Base-by-base conservation (phyloP, 2,888 invertebrate genomes). In the Drosophila fungiperda region DNA sequence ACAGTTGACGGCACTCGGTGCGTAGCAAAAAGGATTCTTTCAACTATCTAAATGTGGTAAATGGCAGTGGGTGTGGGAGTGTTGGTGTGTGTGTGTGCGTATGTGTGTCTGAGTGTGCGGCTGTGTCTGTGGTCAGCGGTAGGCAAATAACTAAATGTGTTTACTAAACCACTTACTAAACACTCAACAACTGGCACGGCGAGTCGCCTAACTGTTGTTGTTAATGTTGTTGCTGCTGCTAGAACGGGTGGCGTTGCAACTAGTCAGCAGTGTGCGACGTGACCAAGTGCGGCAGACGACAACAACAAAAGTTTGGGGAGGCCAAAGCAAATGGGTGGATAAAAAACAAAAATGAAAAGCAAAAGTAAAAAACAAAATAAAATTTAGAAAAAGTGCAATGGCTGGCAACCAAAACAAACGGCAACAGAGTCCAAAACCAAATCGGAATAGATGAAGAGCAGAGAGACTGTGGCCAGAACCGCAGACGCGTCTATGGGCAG, bases 141-240 rank as follows among this genome's bases (percentile, higher is more conserved):
- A 72, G 69, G 87, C 85, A 89, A 87, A 87, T 85, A 87, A 85
- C 89, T 89, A 87, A 87, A 87, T 87, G 87, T 87, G 87, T 87
- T 87, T 87, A 85, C 87, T 87, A 87, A 87, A 87, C 87, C 87
- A 87, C 87, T 87, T 89, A 87, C 89, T 89, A 89, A 87, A 89
- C 87, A 87, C 87, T 89, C 87, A 83, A 80, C 87, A 73, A 85
- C 83, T 81, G 77, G 79, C 80, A 76, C 59, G 65, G 59, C 66
- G 58, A 69, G 63, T 59, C 65, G 58, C 38, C 42, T 20, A 57
- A 53, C 35, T 20, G 53, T 38, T 35, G 26, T 45, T 55, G 36
- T 58, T 59, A 20, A 26, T 66, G 36, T 36, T 55, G 53, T 42
- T 67, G 49, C 40, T 12, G 5, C n/a, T 63, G 66, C 33, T 15